Base-by-base conservation (phyloP, 2,113 vertebrate genomes). In the Nibea albiflora region DNA sequence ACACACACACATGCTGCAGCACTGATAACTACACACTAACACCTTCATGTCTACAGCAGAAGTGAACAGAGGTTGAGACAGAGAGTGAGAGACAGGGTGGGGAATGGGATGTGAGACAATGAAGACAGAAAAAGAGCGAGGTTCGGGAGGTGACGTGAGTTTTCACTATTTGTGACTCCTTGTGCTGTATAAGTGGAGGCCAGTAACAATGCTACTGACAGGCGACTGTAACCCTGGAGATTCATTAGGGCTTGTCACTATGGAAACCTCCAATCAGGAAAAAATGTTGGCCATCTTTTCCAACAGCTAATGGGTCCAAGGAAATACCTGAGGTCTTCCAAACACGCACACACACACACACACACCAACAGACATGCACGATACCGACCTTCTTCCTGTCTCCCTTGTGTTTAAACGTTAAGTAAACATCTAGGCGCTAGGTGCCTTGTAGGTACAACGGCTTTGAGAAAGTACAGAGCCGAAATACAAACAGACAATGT, bases 201-300 rank as follows among this genome's bases (percentile, higher is more conserved):
- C 87, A 83, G 93, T 95, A 96, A 85, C 89, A 88, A 92, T 86
- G 68, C 84, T 85, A 88, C 88, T 91, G 93, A 94, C 92, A 93
- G 90, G 88, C 86, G 88, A 90, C 95, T 95, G 96, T 95, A 97
- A 96, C 97, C 95, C 97, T 94, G 94, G 96, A 96, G 97, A 97
- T 97, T 96, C 96, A 97, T 97, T 96, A 97, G 95, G 89, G 93
- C 94, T 93, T 85, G 87, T 96, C 95, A 91, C 96, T 95, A 97
- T 97, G 94, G 96, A 95, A 97, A 98, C 97, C 0, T 81, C 91
- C 92, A 93, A 91, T 92, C 86, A 90, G 82, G 95, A 93, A 95
- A 95, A 95, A 95, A 95, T 94, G 94, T 95, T 95, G 92, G 80
- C 81, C 78, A 81, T 86, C 84, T 83, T 89, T 89, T 85, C 78